A percentile compares a stretch with the other conserved stretches of the same genome.
These are phyloP conservation scores for Gobionotothen gibberifrons DNA, from an alignment of 2,797 vertebrate species.

Conservation along the genomic window DNA sequence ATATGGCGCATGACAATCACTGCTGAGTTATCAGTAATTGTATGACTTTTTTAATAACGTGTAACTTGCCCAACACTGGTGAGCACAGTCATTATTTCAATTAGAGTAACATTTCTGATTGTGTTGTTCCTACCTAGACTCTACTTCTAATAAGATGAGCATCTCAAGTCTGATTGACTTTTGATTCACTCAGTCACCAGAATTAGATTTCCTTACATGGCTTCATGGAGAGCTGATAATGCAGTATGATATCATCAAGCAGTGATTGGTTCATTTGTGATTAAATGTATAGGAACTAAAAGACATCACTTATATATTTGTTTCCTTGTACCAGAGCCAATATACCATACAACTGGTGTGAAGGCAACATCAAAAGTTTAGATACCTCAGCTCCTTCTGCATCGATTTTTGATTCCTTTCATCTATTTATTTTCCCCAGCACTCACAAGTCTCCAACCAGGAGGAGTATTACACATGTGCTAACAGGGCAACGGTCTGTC, in stretches of 20 bases:
- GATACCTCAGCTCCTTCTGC: neutral
- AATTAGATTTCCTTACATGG: no score
- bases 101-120: no score
- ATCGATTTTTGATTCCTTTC: neutral
- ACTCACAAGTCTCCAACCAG: neutral
- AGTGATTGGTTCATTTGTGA: neutral
- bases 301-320: neutral
- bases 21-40: neutral
- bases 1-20: neutral
- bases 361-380: neutral
- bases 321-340: neutral
- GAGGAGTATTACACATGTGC: neutral
- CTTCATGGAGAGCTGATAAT: no score
- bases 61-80: no score
- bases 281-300: neutral
- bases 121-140: no score
- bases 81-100: no score
- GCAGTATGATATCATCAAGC: no score
- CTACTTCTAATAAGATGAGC: no score
- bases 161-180: no score
- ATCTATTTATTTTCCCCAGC: neutral
- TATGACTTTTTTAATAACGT: neutral
- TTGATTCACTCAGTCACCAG: no score
- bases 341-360: neutral
- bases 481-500: constrained; percentile 28